These are phyloP conservation scores for Keiferia lycopersicella DNA, from an alignment of 2,888 invertebrate species.

Conservation along the genomic window DNA sequence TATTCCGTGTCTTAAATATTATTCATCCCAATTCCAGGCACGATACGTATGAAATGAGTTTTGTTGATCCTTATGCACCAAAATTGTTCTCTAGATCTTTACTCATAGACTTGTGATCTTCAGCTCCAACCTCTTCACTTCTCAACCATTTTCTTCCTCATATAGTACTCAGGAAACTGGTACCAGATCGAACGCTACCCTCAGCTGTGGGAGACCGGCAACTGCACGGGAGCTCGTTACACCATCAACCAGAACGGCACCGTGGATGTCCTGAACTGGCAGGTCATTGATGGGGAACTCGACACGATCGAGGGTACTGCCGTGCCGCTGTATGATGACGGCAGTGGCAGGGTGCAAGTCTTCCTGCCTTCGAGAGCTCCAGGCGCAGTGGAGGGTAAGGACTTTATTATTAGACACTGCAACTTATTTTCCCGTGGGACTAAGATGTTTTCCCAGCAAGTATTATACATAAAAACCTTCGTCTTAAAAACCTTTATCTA, in stretches of 20 bases:
- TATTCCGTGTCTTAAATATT: too few relatives aligned
- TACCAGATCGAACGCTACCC: conserved; percentile 65
- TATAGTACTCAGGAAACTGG: conserved; percentile 68
- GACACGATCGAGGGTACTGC: conserved; percentile 56
- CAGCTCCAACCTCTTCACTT: conserved; percentile 4
- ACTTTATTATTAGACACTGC: too few relatives aligned
- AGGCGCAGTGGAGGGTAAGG: not conserved
- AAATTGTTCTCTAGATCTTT: too few relatives aligned
- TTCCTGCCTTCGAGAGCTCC: conserved; percentile 42
- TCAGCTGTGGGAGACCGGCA: conserved; percentile 47
- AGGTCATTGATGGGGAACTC: conserved; percentile 54
- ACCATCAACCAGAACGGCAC: conserved; percentile 43
- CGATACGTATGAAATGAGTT: too few relatives aligned
- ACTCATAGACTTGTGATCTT: not conserved
- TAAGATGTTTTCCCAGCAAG: too few relatives aligned
- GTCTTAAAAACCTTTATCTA: too few relatives aligned
- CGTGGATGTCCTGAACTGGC: conserved; percentile 61
- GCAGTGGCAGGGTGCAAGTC: conserved; percentile 54
- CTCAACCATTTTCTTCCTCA: not conserved
- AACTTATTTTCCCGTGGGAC: too few relatives aligned
- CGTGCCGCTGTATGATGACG: conserved; percentile 46
- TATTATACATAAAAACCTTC: too few relatives aligned
- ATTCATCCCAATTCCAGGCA: too few relatives aligned
- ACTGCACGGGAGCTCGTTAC: conserved; percentile 60
- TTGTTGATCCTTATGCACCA: too few relatives aligned